Evolutionary conservation across 1,140 invertebrate genomes (phyloP), one percentile per base, ranked within the genome.

Genomic region (Maniola jurtina): DNA sequence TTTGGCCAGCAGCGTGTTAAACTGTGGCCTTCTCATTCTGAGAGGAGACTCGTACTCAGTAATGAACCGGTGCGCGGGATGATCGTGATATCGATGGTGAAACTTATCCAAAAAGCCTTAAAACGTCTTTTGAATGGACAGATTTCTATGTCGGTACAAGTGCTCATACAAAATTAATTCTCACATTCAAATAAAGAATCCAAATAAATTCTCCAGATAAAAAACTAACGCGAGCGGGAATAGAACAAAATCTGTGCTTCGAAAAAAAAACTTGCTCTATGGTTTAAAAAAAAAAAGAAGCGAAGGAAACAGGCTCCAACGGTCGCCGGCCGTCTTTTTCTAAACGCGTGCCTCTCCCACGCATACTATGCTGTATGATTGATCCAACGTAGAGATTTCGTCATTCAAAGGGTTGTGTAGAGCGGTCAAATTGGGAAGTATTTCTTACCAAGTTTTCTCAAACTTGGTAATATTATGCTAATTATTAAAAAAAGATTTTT

Each of bases 191-290:
- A 52, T 52, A 11, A 52, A 16, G 6, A 52, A n/a, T 52, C 25
- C 8, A 14, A 52, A 52, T 13, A 25, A 25, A 13, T 13, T n/a
- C 5, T 35, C 34, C n/a, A 48, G 62, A 64, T 58, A 58, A 58
- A 57, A 64, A 64, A 48, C 10, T 42, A 9, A 33, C 61, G 14
- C 14, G 33, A 52, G 38, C 57, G 35, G 36, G 56, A 64, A 69
- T 69, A 69, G 62, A 64, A 64, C 40, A 40, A 55, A 56, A 56
- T 54, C 54, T 56, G 50, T 64, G 36, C 15, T 33, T 34, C 42
- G 42, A 9, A 40, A 57, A 56, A 61, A 70, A 70, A 70, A 61
- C 68, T 54, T 52, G 68, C 54, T 70, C 63, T 66, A 66, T 70
- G 54, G 63, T 61, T 64, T 9, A 61, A 66, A 68, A 64, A 64